phyloP scores from a whole-genome alignment of 2,797 vertebrate species.

The Pangasius larnaudii region DNA sequence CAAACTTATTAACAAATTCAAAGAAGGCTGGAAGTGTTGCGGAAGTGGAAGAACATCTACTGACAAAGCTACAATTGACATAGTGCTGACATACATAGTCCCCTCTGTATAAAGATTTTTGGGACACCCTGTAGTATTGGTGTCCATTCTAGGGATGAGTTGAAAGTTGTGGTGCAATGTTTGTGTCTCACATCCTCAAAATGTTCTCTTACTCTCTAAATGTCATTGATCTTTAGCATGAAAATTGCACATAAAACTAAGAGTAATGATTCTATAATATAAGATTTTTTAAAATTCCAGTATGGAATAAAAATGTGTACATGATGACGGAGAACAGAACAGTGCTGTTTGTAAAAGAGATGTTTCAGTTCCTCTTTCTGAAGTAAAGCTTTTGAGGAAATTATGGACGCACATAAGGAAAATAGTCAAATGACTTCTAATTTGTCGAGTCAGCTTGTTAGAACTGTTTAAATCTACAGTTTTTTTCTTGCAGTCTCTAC shows the following conservation, averaged over 20 bases:
- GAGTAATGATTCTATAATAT: background rate
- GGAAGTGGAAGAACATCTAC: too few relatives aligned
- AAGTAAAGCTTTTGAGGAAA: background rate
- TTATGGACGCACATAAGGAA: too few relatives aligned
- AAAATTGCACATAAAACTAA: background rate
- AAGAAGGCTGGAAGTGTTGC: too few relatives aligned
- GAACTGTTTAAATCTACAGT: background rate
- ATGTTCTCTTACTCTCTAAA: slow-evolving; percentile 5
- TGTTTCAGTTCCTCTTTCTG: slow-evolving; percentile 41
- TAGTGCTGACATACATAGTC: too few relatives aligned
- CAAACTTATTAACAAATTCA: too few relatives aligned
- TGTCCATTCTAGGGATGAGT: background rate
- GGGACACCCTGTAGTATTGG: background rate
- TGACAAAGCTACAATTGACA: too few relatives aligned
- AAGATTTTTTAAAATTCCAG: background rate
- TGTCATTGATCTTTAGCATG: background rate
- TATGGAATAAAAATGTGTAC: background rate
- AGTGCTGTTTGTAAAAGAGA: background rate
- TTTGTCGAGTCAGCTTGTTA: slow-evolving; percentile 34
- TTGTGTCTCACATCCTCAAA: background rate
- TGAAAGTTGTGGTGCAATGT: background rate
- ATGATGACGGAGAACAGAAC: background rate
- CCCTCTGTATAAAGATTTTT: too few relatives aligned
- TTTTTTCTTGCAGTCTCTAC: background rate
- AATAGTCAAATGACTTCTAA: slow-evolving; percentile 40